Base-by-base conservation (phyloP, 2,113 vertebrate genomes). In the Oceanodroma tethys region DNA sequence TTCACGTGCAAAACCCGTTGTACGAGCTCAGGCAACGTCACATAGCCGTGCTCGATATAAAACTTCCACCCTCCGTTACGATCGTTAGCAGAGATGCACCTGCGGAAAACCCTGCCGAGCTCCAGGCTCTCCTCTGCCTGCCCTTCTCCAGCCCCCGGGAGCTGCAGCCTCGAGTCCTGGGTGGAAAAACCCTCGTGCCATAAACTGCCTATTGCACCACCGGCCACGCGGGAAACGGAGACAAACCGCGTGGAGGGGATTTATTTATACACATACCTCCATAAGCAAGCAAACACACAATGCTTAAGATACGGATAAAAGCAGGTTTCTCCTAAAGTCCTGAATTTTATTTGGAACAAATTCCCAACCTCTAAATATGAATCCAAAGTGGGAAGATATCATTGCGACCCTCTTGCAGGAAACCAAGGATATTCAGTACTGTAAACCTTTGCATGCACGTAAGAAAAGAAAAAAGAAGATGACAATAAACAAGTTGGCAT, bases 21-120 rank as follows among this genome's bases (percentile, higher is more conserved):
- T 4, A 30, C 3, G 48, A 75, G 48, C 52, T 78, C 65, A 68
- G 29, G 7, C 50, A 48, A 21, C 3, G 27, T 36, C 88, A 42
- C 21, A 7, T 0, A 32, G 42, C 53, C 23, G 1, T 3, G 14
- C 30, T 43, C 2, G 2, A 58, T 22, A 40, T 1, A 47, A 45
- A 52, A 20, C 66, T 20, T 20, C 50, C 58, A 27, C 23, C 20
- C 36, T 63, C n/a, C 3, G 1, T 19, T 19, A 26, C 0, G 8
- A 27, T 10, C 9, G 1, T 16, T 9, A 43, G 52, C 42, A 56
- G 66, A 58, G 63, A 32, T 10, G n/a, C 12, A 17, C 40, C 21
- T 4, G 34, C 25, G 42, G 52, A 48, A 58, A 30, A 26, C 42
- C 56, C 45, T 5, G 76, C 90, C 5, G 5, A 36, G 65, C 66